Evolutionary conservation across 2,797 vertebrate genomes (phyloP), one percentile per base, ranked within the genome.

Genomic region (Euthynnus affinis): DNA sequence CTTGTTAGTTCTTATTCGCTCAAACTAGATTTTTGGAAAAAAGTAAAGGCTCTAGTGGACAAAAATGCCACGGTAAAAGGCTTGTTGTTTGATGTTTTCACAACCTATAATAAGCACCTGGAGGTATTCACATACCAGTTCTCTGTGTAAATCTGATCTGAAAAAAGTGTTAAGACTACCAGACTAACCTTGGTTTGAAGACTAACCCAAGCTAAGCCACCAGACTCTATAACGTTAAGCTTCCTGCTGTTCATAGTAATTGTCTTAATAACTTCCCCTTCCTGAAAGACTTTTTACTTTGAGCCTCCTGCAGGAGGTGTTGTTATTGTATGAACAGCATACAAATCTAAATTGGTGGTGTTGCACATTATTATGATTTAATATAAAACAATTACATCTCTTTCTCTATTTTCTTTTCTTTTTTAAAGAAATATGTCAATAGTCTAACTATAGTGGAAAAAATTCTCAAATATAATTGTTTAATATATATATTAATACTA

Each of bases 241-340:
- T 3, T 65, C 12, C 23, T 56, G 56, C 20, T 55, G 40, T 71
- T n/a, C 3, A 10, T 46, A 25, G 34, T 32, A 29, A 71, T 46
- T 71, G 20, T 18, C 17, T 44, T 25, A 23, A 32, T 49, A 15
- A 66, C 12, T 59, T 51, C 4, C 37, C 29, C 69, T 76, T 70
- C 3, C 15, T 7, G 13, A 13, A 65, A 49, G 71, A 34, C 25
- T 20, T 29, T 51, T 59, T 40, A 60, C 12, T 29, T 42, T 8
- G 23, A 70, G 27, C 5, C 34, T 40, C 7, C 3, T 29, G 42
- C 27, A 69, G 64, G 52, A 29, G 23, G 18, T 22, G 5, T 34
- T 37, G 9, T 49, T 5, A 29, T 13, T 48, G 55, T 27, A 56
- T 22, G 6, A 49, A 22, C 4, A 46, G 3, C 32, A 58, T 51